Conservation (phyloP, 2,113 vertebrate genomes). For the Psittacula cyanocephala region DNA sequence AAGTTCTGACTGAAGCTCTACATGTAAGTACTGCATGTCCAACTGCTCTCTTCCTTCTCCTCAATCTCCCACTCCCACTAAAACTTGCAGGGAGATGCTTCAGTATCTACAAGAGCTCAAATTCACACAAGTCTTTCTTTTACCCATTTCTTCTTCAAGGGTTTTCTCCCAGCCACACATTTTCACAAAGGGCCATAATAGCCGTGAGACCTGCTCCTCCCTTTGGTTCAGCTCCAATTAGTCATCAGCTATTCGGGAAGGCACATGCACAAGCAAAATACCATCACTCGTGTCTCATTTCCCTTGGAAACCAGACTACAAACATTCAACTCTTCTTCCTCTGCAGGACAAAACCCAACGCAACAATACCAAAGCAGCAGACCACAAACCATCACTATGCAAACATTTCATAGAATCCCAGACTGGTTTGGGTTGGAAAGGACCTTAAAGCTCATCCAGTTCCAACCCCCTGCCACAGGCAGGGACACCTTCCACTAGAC, state of each 20-base stretch:
- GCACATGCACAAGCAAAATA: conserved; percentile 1
- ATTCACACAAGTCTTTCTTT: background rate
- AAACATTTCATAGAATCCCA: background rate
- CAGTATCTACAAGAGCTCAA: background rate
- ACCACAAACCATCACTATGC: background rate
- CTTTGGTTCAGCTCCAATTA: background rate
- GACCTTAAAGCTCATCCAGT: background rate
- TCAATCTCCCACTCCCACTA: background rate
- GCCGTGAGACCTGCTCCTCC: background rate
- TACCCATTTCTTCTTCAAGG: background rate
- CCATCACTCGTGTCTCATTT: conserved; percentile 28
- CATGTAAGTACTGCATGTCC: background rate
- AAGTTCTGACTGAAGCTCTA: background rate
- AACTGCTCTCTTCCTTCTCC: background rate
- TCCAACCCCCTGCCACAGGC: background rate
- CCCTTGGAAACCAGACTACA: conserved; percentile 48
- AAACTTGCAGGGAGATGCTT: background rate
- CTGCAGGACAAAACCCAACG: conserved; percentile 1
- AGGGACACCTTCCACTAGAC: too few relatives aligned
- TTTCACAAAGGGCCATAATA: background rate
- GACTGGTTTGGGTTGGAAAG: background rate
- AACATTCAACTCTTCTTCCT: conserved; percentile 42
- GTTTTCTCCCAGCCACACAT: background rate
- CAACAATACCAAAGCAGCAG: background rate
- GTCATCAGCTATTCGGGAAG: background rate